Conservation (phyloP, 2,888 invertebrate species). For the Gastrophysa polygoni region DNA sequence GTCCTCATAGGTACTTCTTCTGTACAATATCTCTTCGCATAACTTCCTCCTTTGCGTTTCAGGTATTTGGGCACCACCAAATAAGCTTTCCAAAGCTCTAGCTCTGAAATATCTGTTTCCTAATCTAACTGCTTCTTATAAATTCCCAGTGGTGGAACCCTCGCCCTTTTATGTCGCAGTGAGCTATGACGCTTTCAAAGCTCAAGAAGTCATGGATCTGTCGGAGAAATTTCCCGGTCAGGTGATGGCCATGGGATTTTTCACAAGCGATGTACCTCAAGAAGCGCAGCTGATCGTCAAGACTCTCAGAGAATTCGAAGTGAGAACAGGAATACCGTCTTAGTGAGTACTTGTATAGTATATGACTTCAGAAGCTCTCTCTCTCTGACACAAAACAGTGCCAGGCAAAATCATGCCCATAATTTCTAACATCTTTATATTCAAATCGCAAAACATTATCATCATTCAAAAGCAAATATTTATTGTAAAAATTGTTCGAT, state of each 20-base stretch:
- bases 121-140: slow-evolving; percentile 61
- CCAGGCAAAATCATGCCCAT: too few relatives aligned
- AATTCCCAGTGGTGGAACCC: slow-evolving; percentile 65
- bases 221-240: slow-evolving; percentile 61
- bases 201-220: slow-evolving; percentile 65
- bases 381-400: too few relatives aligned
- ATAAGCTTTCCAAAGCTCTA: slow-evolving; percentile 52
- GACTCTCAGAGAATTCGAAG: slow-evolving; percentile 66
- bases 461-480: too few relatives aligned
- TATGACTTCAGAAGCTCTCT: too few relatives aligned
- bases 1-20: background rate
- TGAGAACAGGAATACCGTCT: slow-evolving; percentile 61
- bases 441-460: too few relatives aligned
- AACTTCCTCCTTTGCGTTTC: background rate
- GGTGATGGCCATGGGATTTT: slow-evolving; percentile 72
- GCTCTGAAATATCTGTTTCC: slow-evolving; percentile 58
- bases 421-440: too few relatives aligned
- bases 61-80: slow-evolving; percentile 59
- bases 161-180: slow-evolving; percentile 71
- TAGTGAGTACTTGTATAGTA: slow-evolving; percentile 59
- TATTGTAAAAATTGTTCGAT: too few relatives aligned
- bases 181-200: slow-evolving; percentile 72
- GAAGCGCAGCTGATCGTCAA: slow-evolving; percentile 69
- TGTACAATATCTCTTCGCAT: background rate
- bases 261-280: slow-evolving; percentile 65